Evolutionary conservation across 2,888 invertebrate genomes (phyloP).

Genomic region (Dioctria linearis): DNA sequence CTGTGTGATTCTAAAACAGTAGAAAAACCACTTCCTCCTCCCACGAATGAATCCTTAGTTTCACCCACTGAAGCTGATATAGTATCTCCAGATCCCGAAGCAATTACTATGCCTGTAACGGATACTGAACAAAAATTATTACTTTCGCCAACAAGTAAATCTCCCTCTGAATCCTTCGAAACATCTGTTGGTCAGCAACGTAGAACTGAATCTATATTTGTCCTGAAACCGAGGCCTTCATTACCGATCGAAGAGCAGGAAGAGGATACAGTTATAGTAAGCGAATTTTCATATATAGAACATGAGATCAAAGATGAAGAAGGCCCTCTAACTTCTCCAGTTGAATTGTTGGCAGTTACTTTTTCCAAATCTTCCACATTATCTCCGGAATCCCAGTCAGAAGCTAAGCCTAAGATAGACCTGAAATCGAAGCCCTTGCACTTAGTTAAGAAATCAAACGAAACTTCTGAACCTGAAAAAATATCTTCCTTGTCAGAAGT

Average conservation of each 20-base stretch:
- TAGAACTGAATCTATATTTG: background rate
- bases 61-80: background rate
- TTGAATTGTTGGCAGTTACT: no score
- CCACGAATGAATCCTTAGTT: background rate
- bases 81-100: background rate
- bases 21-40: background rate
- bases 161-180: background rate
- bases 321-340: no score
- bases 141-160: background rate
- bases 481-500: background rate
- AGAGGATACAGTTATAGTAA: no score
- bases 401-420: background rate
- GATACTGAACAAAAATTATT: background rate
- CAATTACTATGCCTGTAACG: background rate
- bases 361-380: background rate
- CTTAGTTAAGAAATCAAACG: no score
- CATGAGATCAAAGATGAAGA: no score
- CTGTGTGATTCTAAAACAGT: background rate
- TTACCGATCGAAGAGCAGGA: no score
- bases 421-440: background rate
- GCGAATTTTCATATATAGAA: no score
- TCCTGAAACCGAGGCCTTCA: background rate
- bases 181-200: no score
- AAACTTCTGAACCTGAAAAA: background rate
- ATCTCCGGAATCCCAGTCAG: background rate